Evolutionary conservation across 2,797 vertebrate genomes (phyloP).

Genomic region (Octomys mimax): DNA sequence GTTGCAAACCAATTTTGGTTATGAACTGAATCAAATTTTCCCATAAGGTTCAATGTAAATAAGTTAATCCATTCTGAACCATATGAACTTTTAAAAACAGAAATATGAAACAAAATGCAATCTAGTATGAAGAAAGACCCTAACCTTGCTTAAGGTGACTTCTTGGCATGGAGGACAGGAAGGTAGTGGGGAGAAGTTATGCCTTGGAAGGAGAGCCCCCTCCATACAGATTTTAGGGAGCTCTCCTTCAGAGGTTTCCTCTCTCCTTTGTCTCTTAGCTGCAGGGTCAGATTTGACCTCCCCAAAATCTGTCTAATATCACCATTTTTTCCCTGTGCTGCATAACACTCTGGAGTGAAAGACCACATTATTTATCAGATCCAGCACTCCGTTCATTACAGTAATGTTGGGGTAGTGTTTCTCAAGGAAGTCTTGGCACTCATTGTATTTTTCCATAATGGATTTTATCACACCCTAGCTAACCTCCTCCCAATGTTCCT

Average conservation of each 20-base stretch:
- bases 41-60: background rate
- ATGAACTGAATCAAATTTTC: background rate
- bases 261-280: background rate
- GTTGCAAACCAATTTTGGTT: background rate
- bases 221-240: background rate
- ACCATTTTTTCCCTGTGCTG: too few species aligned
- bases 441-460: background rate
- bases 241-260: background rate
- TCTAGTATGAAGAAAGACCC: background rate
- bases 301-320: background rate
- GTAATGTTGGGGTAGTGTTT: too few species aligned
- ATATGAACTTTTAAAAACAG: background rate
- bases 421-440: too few species aligned
- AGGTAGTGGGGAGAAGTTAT: background rate
- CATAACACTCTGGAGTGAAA: too few species aligned
- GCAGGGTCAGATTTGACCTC: background rate
- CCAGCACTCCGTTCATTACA: too few species aligned
- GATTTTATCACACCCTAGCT: background rate
- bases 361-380: too few species aligned
- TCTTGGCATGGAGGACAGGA: background rate
- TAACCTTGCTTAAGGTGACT: background rate
- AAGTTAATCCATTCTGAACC: background rate
- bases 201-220: background rate
- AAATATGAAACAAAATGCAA: background rate
- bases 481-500: background rate